Percentiles rank a stretch among this genome's conserved stretches.
Evolutionary conservation across 2,888 invertebrate species (phyloP).

Genomic region (Ectemnius lituratus): DNA sequence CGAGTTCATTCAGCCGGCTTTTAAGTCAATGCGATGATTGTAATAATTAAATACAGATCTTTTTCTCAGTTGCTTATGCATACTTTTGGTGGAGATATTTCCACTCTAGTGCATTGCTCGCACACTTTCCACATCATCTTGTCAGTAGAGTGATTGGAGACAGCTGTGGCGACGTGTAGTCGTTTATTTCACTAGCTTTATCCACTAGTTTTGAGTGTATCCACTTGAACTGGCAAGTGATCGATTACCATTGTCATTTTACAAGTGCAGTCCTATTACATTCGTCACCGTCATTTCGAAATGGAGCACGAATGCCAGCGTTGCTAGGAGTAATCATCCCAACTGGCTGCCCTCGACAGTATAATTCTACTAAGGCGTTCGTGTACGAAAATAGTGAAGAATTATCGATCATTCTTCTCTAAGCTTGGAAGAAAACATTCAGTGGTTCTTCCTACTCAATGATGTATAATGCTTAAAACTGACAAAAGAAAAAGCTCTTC

Average conservation of each 20-base stretch:
- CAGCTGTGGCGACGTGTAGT: conserved; percentile 43
- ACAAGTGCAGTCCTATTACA: no score
- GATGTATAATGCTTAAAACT: conserved; percentile 28
- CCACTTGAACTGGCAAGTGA: no score
- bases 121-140: no score
- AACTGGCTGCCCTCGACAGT: no score
- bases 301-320: no score
- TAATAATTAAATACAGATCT: no score
- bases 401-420: conserved; percentile 31
- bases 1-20: conserved; percentile 36
- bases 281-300: no score
- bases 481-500: conserved; percentile 33
- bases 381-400: conserved; percentile 5
- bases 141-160: no score
- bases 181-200: conserved; percentile 58
- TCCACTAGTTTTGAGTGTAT: neutral
- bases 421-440: conserved; percentile 21
- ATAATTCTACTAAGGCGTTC: neutral
- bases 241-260: no score
- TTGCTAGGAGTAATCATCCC: neutral
- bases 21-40: conserved; percentile 18
- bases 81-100: no score
- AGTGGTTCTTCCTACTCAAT: conserved; percentile 18
- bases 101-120: no score
- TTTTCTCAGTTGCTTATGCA: no score